Evolutionary conservation across 2,113 vertebrate genomes (phyloP), one percentile per base, ranked within the genome.

Genomic region (Setophaga kirtlandii): DNA sequence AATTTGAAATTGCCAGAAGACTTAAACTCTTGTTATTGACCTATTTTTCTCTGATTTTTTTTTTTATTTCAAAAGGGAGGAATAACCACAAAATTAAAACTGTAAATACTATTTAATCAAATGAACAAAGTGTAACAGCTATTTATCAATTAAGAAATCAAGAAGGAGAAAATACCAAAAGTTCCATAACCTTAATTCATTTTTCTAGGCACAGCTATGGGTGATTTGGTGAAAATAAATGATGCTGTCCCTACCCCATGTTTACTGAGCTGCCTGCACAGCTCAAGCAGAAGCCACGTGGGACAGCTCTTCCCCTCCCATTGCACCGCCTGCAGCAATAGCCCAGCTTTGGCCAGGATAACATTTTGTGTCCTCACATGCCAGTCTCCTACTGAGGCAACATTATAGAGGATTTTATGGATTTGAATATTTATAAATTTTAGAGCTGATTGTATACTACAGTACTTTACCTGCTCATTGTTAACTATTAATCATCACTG

Each of bases 81-180:
- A 83, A 74, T 33, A 83, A n/a, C 24, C 9, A 56, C 18, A 77
- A 77, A 89, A 70, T 2, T 12, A 85, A 83, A 83, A 42, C 33
- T 71, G 49, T 15, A 90, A 94, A 60, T 83, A 23, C n/a, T 44
- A 44, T 37, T 91, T 83, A 53, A 86, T 39, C 68, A 90, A 71
- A 35, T 6, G 4, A 75, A 16, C 35, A 56, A 88, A 53, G 25
- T 58, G 20, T 68, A 86, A 64, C 27, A 68, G 8, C 3, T 92
- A 55, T 75, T 92, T 86, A 90, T 35, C 71, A 81, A 35, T 68
- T 91, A 75, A 86, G 69, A 95, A 92, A 83, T 59, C 71, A 81
- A 81, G 71, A 56, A n/a, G 6, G 10, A 62, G 73, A 92, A 86
- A 93, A 81, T 42, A 60, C 15, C 47, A 78, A 64, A 75, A 49